Base-by-base conservation (phyloP, 64 coral and sea anemone genomes). In the Actinia tenebrosa region DNA sequence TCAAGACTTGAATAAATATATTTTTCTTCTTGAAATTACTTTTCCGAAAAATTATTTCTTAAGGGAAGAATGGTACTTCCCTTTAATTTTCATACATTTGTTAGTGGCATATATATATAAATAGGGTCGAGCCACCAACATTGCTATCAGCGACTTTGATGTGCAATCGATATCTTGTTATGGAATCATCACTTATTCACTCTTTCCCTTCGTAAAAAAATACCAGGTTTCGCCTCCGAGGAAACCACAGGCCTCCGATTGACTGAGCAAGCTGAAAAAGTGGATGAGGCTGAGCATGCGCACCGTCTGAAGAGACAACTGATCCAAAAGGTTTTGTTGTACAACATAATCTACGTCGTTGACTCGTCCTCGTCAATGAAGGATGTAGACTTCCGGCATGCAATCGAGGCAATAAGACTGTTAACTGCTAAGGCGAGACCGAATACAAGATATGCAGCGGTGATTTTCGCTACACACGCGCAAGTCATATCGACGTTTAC, bases 301-400 rank as follows among this genome's bases (percentile, higher is more conserved):
- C 63, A 66, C 63, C 63, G 63, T 23, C 63, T n/a, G 15, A 66
- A 14, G 63, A 66, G 63, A 66, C 63, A 66, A 66, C 19, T 23
- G 5, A 66, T 66, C 10, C 63, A 10, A 66, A 66, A 23, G 63
- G n/a, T 23, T 20, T 66, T n/a, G 19, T 1, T n/a, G 5, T 84
- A 84, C 53, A 84, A 84, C 82, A 52, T 84, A 15, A 30, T 84
- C 56, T 84, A 84, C 56, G 82, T 60, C 82, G 25, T 84, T 16
- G 82, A 84, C 53, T 84, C 82, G 8, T 84, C 82, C 5, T 25
- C 79, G 16, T 84, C 82, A 4, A 47, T 84, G 14, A 84, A 7
- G 5, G 59, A 84, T 2, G 82, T 84, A 56, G 82, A 84, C 82
- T 59, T 84, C 22, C 20, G 47, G 50, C 14, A 26, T 30, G 82